Conservation (phyloP, 1,140 invertebrate genomes). For the Conus ventricosus region DNA sequence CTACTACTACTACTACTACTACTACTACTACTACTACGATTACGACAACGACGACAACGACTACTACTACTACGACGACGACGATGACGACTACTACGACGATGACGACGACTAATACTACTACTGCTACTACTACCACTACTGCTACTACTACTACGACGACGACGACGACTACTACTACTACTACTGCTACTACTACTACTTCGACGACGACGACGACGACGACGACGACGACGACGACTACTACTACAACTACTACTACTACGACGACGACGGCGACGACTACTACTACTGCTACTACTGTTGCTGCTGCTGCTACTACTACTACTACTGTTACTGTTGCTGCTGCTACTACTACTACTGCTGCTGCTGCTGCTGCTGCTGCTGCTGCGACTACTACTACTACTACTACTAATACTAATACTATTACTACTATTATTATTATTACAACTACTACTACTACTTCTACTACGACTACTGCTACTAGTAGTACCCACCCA, state of each 20-base stretch:
- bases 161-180: background rate
- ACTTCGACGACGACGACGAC: conserved; percentile 16
- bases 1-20: conserved; percentile 21
- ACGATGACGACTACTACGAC: background rate
- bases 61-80: conserved; percentile 24
- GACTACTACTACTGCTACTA: background rate
- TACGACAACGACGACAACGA: conserved; percentile 9
- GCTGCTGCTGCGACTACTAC: conserved; percentile 17
- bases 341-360: conserved; percentile 20
- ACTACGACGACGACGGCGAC: background rate
- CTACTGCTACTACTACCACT: background rate
- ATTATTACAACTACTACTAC: conserved; percentile 27
- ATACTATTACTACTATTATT: conserved; percentile 24
- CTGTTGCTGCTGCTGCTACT: conserved; percentile 1
- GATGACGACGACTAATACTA: background rate
- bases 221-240: too few species aligned
- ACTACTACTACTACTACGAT: conserved; percentile 20
- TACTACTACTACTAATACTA: conserved; percentile 20
- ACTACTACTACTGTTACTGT: background rate
- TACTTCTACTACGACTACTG: conserved; percentile 22
- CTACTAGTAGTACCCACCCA: background rate
- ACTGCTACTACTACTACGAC: conserved; percentile 13
- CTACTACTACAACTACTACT: background rate
- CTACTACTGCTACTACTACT: background rate
- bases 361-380: background rate